Conservation (phyloP, 2,113 vertebrate genomes). For the human (Homo sapiens) region GRCh38 chr9:88339001-88339500, state of each 20-base stretch:
- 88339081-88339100: accelerated
- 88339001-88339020: too few species aligned
- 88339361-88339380: neutral
- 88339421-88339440: too few species aligned
- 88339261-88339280: neutral
- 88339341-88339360: neutral
- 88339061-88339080: too few species aligned
- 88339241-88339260: neutral
- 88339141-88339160: neutral
- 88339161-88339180: neutral
- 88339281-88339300: neutral
- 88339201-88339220: neutral
- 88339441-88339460: neutral
- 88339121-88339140: too few species aligned
- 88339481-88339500: neutral
- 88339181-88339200: neutral
- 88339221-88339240: neutral
- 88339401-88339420: neutral
- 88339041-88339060: too few species aligned
- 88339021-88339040: too few species aligned
- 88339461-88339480: neutral
- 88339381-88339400: neutral
- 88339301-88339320: neutral
- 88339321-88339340: neutral
- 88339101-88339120: too few species aligned